Evolutionary conservation across 2,888 invertebrate species (phyloP).

Genomic region (Formica aserva): DNA sequence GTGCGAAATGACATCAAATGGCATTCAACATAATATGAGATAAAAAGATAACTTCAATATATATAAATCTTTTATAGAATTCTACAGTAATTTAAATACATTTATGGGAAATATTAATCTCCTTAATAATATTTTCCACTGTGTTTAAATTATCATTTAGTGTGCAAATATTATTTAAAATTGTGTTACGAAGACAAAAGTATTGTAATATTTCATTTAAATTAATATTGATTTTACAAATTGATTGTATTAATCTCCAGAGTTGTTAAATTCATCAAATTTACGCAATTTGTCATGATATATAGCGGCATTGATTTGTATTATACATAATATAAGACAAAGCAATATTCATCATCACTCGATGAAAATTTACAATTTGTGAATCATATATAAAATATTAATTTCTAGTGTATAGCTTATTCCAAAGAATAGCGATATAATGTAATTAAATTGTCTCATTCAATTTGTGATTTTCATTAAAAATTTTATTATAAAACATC

Average conservation of each 20-base stretch:
- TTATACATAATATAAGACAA: slow-evolving; percentile 1
- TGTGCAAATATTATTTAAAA: background rate
- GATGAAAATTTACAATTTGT: slow-evolving; percentile 34
- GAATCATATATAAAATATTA: slow-evolving; percentile 35
- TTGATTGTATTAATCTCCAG: background rate
- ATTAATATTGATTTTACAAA: slow-evolving; percentile 12
- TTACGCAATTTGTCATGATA: background rate
- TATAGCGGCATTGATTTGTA: slow-evolving; percentile 8
- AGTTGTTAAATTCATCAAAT: slow-evolving; percentile 25
- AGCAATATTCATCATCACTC: slow-evolving; percentile 8
- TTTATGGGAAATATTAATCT: background rate
- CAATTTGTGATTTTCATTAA: slow-evolving; percentile 27
- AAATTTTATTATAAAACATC: slow-evolving; percentile 20
- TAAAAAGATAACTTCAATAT: background rate
- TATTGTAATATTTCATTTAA: slow-evolving; percentile 7
- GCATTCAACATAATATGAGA: background rate
- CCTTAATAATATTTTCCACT: background rate
- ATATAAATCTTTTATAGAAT: background rate
- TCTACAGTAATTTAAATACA: background rate
- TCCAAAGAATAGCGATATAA: slow-evolving; percentile 29
- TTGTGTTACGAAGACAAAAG: background rate
- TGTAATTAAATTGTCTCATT: slow-evolving; percentile 37
- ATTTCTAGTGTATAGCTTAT: slow-evolving; percentile 3
- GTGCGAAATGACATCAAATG: background rate
- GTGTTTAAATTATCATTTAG: background rate